Base-by-base conservation (phyloP, 2,113 vertebrate genomes). In the Camelus dromedarius region DNA sequence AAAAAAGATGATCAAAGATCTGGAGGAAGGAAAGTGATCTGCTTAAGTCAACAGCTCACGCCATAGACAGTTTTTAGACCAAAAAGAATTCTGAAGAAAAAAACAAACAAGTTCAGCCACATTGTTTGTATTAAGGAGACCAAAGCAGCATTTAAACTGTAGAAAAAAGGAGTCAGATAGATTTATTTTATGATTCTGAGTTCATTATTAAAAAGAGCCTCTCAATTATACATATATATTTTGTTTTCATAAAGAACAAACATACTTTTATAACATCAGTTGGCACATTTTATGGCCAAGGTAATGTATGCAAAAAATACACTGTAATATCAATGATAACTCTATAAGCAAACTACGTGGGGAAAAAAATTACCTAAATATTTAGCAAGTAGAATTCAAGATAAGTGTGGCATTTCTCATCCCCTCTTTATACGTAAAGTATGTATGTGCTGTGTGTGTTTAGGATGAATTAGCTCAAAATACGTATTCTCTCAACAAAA, bases 371-470 rank as follows among this genome's bases (percentile, higher is more conserved):
- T 32, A 56, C 19, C 46, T 42, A 87, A 84, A 20, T 72, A 87
- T 48, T 18, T 46, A 18, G 87, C 42, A 82, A 66, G 28, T 54
- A 56, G n/a, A 96, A 94, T 83, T 90, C 12, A 92, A 96, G 8
- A 0, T 90, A 58, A 62, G 8, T 42, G 3, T 91, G 2, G 2
- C 19, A 42, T 42, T 72, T 85, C 56, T 19, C 15, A n/a, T 26
- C 7, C 30, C 19, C 12, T 11, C 26, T 3, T 19, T 79, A 32
- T 6, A 50, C 50, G 3, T 46, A n/a, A 83, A 90, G 87, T 5
- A 1, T 77, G 69, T 76, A 32, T 88, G 46, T 54, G 28, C 19
- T 84, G 0, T 46, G 54, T n/a, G 15, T 42, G 3, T 42, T 81
- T 28, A 81, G 79, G 35, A 35, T 42, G 38, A 12, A 79, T n/a